A percentile compares a stretch with the other conserved stretches of the same genome.
Conservation (phyloP, 1,140 invertebrate species). For the Pemphigus obesinymphae region DNA sequence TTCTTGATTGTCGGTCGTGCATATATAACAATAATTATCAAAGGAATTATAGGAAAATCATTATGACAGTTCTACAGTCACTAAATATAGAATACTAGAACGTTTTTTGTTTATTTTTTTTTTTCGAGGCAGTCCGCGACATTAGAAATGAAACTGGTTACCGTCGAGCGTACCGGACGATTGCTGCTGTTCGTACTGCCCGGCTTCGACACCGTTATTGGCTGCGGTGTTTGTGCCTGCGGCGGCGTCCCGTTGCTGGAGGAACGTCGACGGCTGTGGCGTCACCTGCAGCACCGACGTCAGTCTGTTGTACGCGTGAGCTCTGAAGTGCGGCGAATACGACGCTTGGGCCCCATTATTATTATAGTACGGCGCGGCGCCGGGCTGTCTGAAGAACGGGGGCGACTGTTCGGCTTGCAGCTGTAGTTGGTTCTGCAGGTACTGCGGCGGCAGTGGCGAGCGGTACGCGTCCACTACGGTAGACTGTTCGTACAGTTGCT, state of each 20-base stretch:
- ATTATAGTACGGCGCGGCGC: background rate
- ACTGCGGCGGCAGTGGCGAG: background rate
- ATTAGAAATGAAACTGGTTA: conserved; percentile 17
- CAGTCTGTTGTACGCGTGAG: conserved; percentile 6
- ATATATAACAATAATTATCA: too few relatives aligned
- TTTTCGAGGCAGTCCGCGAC: background rate
- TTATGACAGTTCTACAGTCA: too few relatives aligned
- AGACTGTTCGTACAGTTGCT: conserved; percentile 6
- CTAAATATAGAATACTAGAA: too few relatives aligned
- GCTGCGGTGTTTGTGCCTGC: background rate
- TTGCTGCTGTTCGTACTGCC: conserved; percentile 5
- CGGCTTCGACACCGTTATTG: background rate
- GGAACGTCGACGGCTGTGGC: background rate
- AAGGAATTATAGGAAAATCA: too few relatives aligned
- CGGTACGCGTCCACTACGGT: conserved; percentile 23
- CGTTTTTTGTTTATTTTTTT: too few relatives aligned
- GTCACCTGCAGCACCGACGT: background rate
- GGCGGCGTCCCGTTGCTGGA: conserved; percentile 2
- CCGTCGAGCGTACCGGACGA: background rate
- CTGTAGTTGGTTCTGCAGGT: background rate
- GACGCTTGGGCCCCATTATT: too few relatives aligned
- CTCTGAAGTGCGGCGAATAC: background rate
- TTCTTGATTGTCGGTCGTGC: too few relatives aligned
- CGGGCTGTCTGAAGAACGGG: background rate
- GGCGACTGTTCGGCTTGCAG: background rate